Conservation (phyloP, 2,888 invertebrate species). For the Lypha dubia region DNA sequence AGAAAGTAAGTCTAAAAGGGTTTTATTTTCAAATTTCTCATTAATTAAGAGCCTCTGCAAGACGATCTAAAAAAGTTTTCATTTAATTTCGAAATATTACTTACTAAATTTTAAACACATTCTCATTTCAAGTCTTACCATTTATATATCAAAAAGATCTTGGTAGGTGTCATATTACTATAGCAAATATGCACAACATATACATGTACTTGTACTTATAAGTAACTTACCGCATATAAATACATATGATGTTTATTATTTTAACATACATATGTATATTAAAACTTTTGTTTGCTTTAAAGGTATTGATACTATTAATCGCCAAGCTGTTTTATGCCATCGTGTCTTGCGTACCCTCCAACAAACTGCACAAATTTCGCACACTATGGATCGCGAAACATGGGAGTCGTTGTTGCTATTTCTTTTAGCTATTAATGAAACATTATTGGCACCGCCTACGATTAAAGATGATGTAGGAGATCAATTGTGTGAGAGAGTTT, state of each 20-base stretch:
- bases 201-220: background rate
- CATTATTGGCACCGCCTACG: conserved; percentile 94
- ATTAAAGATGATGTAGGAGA: conserved; percentile 97
- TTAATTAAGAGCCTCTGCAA: conserved; percentile 37
- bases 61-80: conserved; percentile 50
- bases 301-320: conserved; percentile 95
- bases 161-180: conserved; percentile 86
- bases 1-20: conserved; percentile 88
- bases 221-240: background rate
- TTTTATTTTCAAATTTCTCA: background rate
- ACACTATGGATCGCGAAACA: conserved; percentile 91
- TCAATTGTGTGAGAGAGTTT: conserved; percentile 95
- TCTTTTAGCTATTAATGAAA: conserved; percentile 94
- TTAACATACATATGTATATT: background rate
- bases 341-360: conserved; percentile 93
- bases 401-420: conserved; percentile 96
- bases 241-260: background rate
- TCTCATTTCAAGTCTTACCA: conserved; percentile 91
- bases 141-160: conserved; percentile 92
- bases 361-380: conserved; percentile 90
- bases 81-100: conserved; percentile 46
- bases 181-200: conserved; percentile 15
- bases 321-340: conserved; percentile 97
- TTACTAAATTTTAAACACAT: conserved; percentile 64
- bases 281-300: conserved; percentile 60